Conservation (phyloP, 2,113 vertebrate species). For the Psettodes erumei region DNA sequence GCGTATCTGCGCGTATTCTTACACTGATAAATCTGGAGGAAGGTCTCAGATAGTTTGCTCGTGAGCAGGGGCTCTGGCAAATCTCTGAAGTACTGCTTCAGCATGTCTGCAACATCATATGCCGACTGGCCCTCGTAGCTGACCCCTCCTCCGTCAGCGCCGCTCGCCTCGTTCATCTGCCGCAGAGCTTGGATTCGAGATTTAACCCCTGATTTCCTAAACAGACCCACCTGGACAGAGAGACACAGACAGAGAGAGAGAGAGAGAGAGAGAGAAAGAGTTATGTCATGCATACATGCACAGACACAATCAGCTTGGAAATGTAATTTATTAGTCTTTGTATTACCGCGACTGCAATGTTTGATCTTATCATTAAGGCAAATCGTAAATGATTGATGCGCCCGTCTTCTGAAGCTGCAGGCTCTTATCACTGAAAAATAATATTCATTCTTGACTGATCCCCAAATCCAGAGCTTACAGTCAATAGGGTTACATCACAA, state of each 20-base stretch:
- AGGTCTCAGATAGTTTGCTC: constrained; percentile 95
- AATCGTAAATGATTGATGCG: constrained; percentile 25
- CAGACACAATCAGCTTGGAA: constrained; percentile 22
- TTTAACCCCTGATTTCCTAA: constrained; percentile 96
- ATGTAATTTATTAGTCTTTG: constrained; percentile 3
- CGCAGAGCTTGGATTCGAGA: constrained; percentile 95
- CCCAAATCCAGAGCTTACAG: constrained; percentile 49
- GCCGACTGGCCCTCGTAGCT: constrained; percentile 95
- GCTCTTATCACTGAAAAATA: constrained; percentile 26
- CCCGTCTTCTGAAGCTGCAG: not conserved
- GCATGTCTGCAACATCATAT: constrained; percentile 97
- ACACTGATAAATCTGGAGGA: constrained; percentile 98
- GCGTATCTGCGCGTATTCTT: constrained; percentile 74
- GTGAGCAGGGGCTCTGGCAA: constrained; percentile 96
- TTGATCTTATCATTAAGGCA: not conserved
- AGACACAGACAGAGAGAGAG: constrained; percentile 13
- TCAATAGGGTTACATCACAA: constrained; percentile 61
- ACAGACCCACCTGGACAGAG: constrained; percentile 90
- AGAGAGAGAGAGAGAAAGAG: constrained; percentile 10
- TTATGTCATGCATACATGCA: constrained; percentile 15
- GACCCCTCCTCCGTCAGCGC: constrained; percentile 86
- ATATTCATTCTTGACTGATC: constrained; percentile 37
- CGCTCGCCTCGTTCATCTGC: constrained; percentile 93
- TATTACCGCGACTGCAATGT: not conserved
- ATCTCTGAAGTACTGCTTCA: constrained; percentile 98